Conservation (phyloP, 2,888 invertebrate genomes). For the Orthosia cruda region DNA sequence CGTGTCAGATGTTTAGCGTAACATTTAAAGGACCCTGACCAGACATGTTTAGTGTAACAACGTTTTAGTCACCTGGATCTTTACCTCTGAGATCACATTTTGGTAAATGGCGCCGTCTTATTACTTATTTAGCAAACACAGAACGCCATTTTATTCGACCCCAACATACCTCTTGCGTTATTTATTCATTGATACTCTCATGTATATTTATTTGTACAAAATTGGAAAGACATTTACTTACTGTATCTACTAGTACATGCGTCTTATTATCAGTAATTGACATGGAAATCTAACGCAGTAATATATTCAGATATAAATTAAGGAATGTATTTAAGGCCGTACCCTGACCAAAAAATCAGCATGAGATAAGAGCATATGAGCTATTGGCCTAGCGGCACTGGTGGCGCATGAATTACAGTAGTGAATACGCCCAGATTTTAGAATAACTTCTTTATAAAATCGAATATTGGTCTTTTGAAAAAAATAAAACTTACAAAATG, state of each 20-base stretch:
- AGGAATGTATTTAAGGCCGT: too few relatives aligned
- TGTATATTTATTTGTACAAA: slow-evolving; percentile 69
- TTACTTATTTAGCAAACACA: slow-evolving; percentile 68
- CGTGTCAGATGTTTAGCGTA: slow-evolving; percentile 69
- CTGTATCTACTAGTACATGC: slow-evolving; percentile 43
- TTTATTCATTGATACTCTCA: slow-evolving; percentile 70
- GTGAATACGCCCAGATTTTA: too few relatives aligned
- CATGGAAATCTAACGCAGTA: slow-evolving; percentile 51
- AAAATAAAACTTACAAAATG: too few relatives aligned
- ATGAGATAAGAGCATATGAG: too few relatives aligned
- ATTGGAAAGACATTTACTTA: slow-evolving; percentile 66
- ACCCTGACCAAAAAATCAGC: too few relatives aligned
- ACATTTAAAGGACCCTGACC: slow-evolving; percentile 62
- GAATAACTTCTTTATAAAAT: too few relatives aligned
- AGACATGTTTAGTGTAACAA: slow-evolving; percentile 64
- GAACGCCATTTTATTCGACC: slow-evolving; percentile 68
- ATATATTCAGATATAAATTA: slow-evolving; percentile 48
- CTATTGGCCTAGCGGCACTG: too few relatives aligned
- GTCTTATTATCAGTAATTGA: slow-evolving; percentile 65
- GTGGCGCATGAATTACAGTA: too few relatives aligned
- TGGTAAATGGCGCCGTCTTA: slow-evolving; percentile 64
- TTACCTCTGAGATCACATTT: slow-evolving; percentile 66
- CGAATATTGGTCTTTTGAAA: too few relatives aligned
- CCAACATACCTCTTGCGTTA: slow-evolving; percentile 62
- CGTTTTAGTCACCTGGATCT: slow-evolving; percentile 65